These are phyloP conservation scores for Crotalus viridis DNA, from an alignment of 2,113 vertebrate species.

Conservation along the genomic window DNA sequence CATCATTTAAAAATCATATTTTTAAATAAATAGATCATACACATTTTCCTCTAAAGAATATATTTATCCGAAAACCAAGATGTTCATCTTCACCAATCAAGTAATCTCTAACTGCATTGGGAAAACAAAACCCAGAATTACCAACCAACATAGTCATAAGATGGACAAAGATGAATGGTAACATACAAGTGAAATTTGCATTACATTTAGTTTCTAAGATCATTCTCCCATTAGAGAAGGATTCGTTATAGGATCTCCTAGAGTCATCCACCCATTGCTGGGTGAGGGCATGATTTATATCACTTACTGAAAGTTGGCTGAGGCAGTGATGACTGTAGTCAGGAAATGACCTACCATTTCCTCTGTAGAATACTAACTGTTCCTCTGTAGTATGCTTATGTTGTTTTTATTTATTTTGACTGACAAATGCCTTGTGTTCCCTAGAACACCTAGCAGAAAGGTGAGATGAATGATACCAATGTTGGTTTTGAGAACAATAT, in stretches of 20 bases:
- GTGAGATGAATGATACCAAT: neutral
- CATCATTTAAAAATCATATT: neutral
- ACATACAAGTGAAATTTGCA: neutral
- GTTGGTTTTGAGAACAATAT: neutral
- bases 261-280: neutral
- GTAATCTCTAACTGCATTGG: neutral
- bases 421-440: neutral
- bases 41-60: neutral
- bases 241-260: neutral
- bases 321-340: neutral
- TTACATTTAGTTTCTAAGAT: neutral
- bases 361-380: neutral
- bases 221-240: neutral
- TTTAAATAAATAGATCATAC: neutral
- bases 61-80: neutral
- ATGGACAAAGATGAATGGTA: neutral
- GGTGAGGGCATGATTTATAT: neutral
- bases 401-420: neutral
- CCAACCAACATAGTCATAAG: neutral
- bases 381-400: neutral
- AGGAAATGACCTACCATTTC: neutral
- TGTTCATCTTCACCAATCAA: neutral
- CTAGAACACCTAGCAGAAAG: neutral
- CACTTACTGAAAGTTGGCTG: neutral
- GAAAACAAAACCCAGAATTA: neutral